Conservation (phyloP, 2,888 invertebrate genomes). For the Hyposoter dolosus region DNA sequence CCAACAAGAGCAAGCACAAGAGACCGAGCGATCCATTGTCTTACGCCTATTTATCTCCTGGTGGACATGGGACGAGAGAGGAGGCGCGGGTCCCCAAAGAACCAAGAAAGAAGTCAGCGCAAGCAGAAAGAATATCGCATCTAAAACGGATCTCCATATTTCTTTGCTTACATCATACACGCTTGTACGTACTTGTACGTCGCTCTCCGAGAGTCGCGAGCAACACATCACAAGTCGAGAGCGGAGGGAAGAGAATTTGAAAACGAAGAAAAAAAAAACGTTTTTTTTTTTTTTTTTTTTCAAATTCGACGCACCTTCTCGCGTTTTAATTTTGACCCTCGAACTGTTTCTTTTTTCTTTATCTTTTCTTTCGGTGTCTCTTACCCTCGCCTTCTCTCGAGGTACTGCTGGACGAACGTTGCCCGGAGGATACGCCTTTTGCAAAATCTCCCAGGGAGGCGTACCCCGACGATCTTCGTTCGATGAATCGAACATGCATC, state of each 20-base stretch:
- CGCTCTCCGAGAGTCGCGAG: constrained; percentile 20
- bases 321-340: constrained; percentile 65
- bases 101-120: constrained; percentile 19
- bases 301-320: constrained; percentile 39
- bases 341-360: constrained; percentile 33
- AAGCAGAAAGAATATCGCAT: constrained; percentile 51
- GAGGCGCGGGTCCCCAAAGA: constrained; percentile 28
- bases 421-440: constrained; percentile 60
- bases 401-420: constrained; percentile 42
- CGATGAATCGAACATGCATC: constrained; percentile 66
- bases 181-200: constrained; percentile 17
- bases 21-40: constrained; percentile 77
- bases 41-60: constrained; percentile 80
- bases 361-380: constrained; percentile 1
- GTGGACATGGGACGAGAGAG: constrained; percentile 50
- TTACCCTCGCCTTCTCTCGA: constrained; percentile 37
- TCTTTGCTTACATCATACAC: constrained; percentile 54
- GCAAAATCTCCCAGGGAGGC: constrained; percentile 62
- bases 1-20: constrained; percentile 42
- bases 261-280: constrained; percentile 6
- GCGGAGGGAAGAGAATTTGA: neutral
- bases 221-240: neutral
- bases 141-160: constrained; percentile 63
- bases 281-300: neutral
- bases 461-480: constrained; percentile 59